Conservation (phyloP, 1,140 invertebrate species). For the Pseudomyrmex concolor region DNA sequence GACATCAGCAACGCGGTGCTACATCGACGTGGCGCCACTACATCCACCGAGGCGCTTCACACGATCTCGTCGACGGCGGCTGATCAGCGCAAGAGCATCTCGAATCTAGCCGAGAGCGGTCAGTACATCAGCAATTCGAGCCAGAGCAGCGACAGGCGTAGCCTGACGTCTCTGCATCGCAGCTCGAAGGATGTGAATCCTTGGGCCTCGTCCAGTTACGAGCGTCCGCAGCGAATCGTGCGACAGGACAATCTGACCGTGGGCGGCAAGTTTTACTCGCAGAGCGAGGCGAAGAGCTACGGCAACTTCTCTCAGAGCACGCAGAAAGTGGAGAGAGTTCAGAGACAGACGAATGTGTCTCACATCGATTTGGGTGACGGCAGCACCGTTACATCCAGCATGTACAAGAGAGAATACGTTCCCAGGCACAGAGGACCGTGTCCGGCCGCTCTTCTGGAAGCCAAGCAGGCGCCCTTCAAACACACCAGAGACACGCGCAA, state of each 20-base stretch:
- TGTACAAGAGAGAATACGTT: slow-evolving; percentile 91
- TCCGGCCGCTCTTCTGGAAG: slow-evolving; percentile 91
- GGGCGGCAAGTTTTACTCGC: slow-evolving; percentile 90
- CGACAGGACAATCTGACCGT: slow-evolving; percentile 88
- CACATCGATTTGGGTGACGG: slow-evolving; percentile 90
- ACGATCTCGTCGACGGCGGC: slow-evolving; percentile 91
- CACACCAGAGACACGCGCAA: slow-evolving; percentile 92
- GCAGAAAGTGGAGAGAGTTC: slow-evolving; percentile 85
- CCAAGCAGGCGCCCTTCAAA: slow-evolving; percentile 90
- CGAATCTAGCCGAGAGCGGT: slow-evolving; percentile 90
- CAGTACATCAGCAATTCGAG: slow-evolving; percentile 88
- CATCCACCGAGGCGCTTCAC: slow-evolving; percentile 87
- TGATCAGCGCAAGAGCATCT: slow-evolving; percentile 91
- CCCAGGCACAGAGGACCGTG: slow-evolving; percentile 89
- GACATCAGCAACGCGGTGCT: slow-evolving; percentile 91
- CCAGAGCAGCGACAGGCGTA: slow-evolving; percentile 89
- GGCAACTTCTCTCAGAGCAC: slow-evolving; percentile 87
- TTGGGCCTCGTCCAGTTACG: slow-evolving; percentile 84
- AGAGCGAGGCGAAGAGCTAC: slow-evolving; percentile 88
- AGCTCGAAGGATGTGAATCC: slow-evolving; percentile 83
- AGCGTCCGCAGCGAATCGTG: slow-evolving; percentile 85
- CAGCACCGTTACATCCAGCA: slow-evolving; percentile 86
- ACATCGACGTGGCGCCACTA: slow-evolving; percentile 88
- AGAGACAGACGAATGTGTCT: slow-evolving; percentile 88
- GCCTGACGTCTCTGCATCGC: slow-evolving; percentile 91